These are phyloP conservation scores for Lepidurus packardi DNA, from an alignment of 1,140 invertebrate genomes.

Conservation along the genomic window DNA sequence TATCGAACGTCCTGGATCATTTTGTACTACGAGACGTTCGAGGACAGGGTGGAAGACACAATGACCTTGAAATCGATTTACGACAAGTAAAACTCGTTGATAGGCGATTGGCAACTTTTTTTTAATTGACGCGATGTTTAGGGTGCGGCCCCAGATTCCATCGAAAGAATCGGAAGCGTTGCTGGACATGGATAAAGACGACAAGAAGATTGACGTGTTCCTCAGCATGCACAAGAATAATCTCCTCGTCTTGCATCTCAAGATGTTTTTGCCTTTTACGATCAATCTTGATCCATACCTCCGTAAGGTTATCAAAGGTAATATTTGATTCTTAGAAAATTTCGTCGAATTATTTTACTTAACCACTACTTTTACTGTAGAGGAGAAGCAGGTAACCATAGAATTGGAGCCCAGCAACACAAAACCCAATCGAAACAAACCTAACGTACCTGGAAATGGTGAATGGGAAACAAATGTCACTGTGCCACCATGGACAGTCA, in stretches of 20 bases:
- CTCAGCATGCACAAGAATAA: conserved; percentile 76
- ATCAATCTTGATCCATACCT: conserved; percentile 95
- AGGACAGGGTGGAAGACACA: conserved; percentile 78
- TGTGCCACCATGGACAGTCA: neutral
- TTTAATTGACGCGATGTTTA: conserved; percentile 38
- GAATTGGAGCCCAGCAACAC: neutral
- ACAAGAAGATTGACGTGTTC: conserved; percentile 89
- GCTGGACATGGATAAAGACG: conserved; percentile 85
- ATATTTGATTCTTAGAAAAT: conserved; percentile 23
- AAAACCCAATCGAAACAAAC: neutral
- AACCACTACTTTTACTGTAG: neutral
- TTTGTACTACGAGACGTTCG: conserved; percentile 81
- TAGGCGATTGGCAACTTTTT: conserved; percentile 1
- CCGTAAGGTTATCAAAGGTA: conserved; percentile 89
- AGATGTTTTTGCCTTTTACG: conserved; percentile 91
- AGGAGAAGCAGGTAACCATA: neutral
- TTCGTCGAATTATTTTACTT: neutral
- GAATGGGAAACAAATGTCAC: conserved; percentile 2
- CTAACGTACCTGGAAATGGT: neutral
- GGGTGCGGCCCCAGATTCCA: conserved; percentile 63
- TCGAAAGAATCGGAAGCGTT: conserved; percentile 82
- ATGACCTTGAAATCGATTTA: conserved; percentile 81
- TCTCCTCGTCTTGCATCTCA: conserved; percentile 72
- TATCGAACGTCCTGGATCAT: conserved; percentile 96
- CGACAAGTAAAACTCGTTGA: conserved; percentile 66